Evolutionary conservation across 2,113 vertebrate genomes (phyloP), one percentile per base, ranked within the genome.

Genomic region (Circaetus cinerascens): DNA sequence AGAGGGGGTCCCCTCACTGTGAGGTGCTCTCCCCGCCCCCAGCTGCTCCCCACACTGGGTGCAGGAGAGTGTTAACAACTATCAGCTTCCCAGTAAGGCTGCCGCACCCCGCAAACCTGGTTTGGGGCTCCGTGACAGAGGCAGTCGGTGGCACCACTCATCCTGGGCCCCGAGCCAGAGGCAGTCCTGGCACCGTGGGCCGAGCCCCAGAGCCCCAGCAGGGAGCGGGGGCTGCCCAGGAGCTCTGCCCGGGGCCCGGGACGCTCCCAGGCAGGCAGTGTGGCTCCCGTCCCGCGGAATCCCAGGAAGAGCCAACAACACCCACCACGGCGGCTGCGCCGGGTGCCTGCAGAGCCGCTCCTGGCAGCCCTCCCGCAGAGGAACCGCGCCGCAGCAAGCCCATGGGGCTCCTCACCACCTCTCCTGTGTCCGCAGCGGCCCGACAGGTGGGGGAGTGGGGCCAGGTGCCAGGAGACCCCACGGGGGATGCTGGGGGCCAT

Each of bases 291-390:
- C 36, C 13, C 23, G 27, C 5, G 2, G 34, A 16, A 21, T 10
- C 21, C 26, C 15, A 12, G 69, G 30, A 67, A 75, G 17, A 45
- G 34, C 32, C 5, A 11, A 45, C 34, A 67, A 4, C 2, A 3
- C 25, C 38, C 4, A 0, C 17, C 10, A 8, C 1, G 3, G 77
- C 3, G 1, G 63, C 63, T 21, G 62, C 2, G 5, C 36, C 2
- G 1, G 15, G 25, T n/a, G 34, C 27, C 53, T 34, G 46, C 0
- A 1, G 56, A 62, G 78, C 15, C 3, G 7, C 67, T 82, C 41
- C 56, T 36, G 83, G 79, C 90, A 80, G 53, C 40, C 18, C 15
- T 84, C n/a, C 68, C 26, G 7, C 14, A 45, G 43, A 59, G n/a
- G 32, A 75, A 8, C 21, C 1, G 1, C 0, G 2, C 32, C 7